Conservation (phyloP, 2,113 vertebrate genomes). For the Maccullochella peelii region DNA sequence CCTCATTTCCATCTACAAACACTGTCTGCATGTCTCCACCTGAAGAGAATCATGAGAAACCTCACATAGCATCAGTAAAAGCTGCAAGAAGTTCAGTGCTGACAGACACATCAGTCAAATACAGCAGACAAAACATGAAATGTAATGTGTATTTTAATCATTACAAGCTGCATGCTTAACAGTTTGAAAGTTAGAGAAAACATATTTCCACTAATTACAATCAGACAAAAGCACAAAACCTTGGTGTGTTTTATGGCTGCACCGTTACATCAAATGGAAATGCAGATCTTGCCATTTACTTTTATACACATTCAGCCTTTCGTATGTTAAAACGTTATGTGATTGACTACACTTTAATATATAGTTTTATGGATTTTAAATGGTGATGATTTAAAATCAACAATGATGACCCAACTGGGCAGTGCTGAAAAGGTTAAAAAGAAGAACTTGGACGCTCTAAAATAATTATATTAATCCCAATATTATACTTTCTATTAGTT, state of each 20-base stretch:
- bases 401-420: neutral
- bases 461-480: neutral
- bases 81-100: neutral
- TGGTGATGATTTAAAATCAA: too few species aligned
- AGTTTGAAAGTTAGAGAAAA: neutral
- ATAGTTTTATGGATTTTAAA: neutral
- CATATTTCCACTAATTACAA: neutral
- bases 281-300: neutral
- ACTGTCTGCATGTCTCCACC: neutral
- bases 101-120: neutral
- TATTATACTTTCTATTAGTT: neutral
- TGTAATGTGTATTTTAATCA: neutral
- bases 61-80: neutral
- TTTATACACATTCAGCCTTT: neutral
- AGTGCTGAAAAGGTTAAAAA: neutral
- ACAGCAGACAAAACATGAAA: neutral
- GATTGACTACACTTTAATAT: neutral
- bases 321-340: neutral
- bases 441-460: neutral
- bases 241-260: neutral
- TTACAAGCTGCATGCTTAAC: neutral
- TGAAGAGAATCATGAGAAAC: neutral
- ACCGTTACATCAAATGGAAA: neutral
- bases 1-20: neutral
- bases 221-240: neutral